These are phyloP conservation scores for Danio rerio DNA, from an alignment of 2,113 vertebrate species.

Conservation along the genomic window GRCz12tu NC_133179.1:16888501-16889000, in stretches of 20 bases:
- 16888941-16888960: too few species aligned
- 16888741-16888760: background rate
- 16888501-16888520: background rate
- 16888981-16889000: too few species aligned
- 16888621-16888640: slow-evolving; percentile 5
- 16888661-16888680: background rate
- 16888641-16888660: background rate
- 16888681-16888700: background rate
- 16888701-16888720: background rate
- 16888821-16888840: too few species aligned
- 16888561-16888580: too few species aligned
- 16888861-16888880: too few species aligned
- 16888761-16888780: background rate
- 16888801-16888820: too few species aligned
- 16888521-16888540: background rate
- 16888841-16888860: too few species aligned
- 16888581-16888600: background rate
- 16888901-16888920: too few species aligned
- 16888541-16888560: background rate
- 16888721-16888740: background rate
- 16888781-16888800: background rate
- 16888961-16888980: too few species aligned
- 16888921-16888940: too few species aligned
- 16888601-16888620: background rate
- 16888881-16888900: too few species aligned